These are phyloP conservation scores for Triops longicaudatus DNA, from an alignment of 1,140 invertebrate species.

Conservation along the genomic window DNA sequence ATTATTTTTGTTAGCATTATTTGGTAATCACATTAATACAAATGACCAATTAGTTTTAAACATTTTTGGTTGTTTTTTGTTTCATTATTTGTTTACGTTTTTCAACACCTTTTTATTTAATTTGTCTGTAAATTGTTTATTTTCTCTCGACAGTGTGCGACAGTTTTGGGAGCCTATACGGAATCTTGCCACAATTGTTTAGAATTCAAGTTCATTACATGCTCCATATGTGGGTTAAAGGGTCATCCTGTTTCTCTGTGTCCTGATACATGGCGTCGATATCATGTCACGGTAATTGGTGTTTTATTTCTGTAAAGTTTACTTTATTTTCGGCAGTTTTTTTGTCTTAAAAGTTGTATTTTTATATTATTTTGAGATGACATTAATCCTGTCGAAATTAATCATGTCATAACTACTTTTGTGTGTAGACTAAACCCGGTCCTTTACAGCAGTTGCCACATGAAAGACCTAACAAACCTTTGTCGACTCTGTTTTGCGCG, in stretches of 20 bases:
- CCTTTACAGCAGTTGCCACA: not conserved
- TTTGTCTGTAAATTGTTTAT: not conserved
- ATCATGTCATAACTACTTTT: not conserved
- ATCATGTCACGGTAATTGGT: conserved; percentile 19
- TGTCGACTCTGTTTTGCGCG: not conserved
- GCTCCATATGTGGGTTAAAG: conserved; percentile 15
- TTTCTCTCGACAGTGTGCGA: not conserved
- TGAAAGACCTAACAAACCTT: not conserved
- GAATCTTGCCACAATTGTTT: conserved; percentile 17
- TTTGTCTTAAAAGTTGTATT: not conserved
- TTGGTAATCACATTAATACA: too few relatives aligned
- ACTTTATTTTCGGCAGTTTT: not conserved
- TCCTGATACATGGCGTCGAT: conserved; percentile 20
- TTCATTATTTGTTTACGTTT: not conserved
- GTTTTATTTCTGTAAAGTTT: too few relatives aligned
- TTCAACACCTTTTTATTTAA: not conserved
- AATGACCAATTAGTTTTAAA: too few relatives aligned
- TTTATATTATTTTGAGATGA: not conserved
- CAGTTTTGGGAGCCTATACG: conserved; percentile 5
- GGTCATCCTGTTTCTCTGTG: conserved; percentile 15
- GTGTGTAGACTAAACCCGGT: not conserved
- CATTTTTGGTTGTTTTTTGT: too few relatives aligned
- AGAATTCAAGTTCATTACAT: not conserved
- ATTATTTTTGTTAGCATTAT: too few relatives aligned
- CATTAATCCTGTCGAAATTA: too few relatives aligned